Base-by-base conservation (phyloP, 1,140 invertebrate genomes). In the Meloidogyne exigua region DNA sequence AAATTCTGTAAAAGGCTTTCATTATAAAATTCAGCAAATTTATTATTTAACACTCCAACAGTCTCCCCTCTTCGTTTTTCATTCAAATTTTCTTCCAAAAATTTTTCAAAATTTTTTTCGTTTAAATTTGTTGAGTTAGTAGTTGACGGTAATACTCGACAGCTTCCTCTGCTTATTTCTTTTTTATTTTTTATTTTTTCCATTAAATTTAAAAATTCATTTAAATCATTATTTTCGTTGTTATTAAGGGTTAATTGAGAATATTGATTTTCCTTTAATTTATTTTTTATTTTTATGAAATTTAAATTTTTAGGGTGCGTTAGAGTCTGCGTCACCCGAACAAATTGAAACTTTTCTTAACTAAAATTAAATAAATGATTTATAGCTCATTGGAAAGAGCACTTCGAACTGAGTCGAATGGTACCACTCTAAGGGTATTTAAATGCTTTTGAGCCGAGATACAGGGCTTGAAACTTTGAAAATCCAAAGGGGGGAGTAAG, bases 131-230 rank as follows among this genome's bases (percentile, higher is more conserved):
- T 12, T 1, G 49, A 9, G 7, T 9, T 57, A n/a, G 49, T n/a
- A n/a, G n/a, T n/a, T n/a, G n/a, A n/a, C n/a, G 49, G 23, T 18
- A 78, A 62, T n/a, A n/a, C n/a, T 68, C 76, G 25, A 68, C 77
- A 78, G n/a, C 79, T 79, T 39, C 79, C 79, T 13, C 78, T 68
- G 12, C 80, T 68, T 44, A 39, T 67, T 18, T 73, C 57, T 67
- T 39, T 36, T 10, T 49, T 42, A 26, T 18, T 64, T 28, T 32
- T 32, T 32, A 42, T 71, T 28, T 72, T 68, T 5, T 32, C 32
- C 75, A 76, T 76, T 36, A 67, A 28, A 15, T 15, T 13, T 64
- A 73, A 57, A 73, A 73, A 73, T 25, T 18, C 32, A 21, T 62
- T 36, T 25, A 72, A 28, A 39, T 76, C 69, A 26, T 63, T 39